Evolutionary conservation across 2,888 invertebrate genomes (phyloP).

Genomic region (Podabrus alpinus): DNA sequence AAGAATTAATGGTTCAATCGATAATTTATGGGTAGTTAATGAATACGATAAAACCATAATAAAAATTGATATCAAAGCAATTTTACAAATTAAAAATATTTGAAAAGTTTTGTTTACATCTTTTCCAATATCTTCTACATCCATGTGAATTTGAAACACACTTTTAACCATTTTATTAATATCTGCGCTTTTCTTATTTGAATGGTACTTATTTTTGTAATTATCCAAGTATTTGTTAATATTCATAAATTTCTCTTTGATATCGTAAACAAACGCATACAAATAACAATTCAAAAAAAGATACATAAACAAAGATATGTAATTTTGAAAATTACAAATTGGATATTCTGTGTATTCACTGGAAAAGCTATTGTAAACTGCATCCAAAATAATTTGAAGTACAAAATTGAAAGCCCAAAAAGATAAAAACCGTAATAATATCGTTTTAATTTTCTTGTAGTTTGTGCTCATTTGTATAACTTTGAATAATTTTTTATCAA

Average conservation of each 20-base stretch:
- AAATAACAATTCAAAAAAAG: neutral
- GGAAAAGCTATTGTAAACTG: neutral
- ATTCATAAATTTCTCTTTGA: neutral
- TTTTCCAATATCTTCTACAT: neutral
- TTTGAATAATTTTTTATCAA: neutral
- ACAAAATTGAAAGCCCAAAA: neutral
- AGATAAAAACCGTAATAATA: neutral
- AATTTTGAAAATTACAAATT: neutral
- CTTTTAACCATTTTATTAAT: neutral
- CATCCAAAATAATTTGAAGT: neutral
- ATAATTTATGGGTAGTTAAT: neutral
- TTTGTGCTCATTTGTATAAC: neutral
- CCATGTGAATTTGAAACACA: neutral
- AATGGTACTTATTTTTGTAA: neutral
- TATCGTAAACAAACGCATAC: neutral
- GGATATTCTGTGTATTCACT: neutral
- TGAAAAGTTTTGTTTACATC: neutral
- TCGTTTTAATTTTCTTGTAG: neutral
- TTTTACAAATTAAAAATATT: neutral
- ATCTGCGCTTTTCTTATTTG: neutral
- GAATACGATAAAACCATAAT: neutral
- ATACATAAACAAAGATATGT: neutral
- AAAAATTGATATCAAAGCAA: neutral
- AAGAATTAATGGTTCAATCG: neutral
- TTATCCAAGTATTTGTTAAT: neutral